phyloP scores from a whole-genome alignment of 2,888 invertebrate genomes.

The Augochlorella aurata region DNA sequence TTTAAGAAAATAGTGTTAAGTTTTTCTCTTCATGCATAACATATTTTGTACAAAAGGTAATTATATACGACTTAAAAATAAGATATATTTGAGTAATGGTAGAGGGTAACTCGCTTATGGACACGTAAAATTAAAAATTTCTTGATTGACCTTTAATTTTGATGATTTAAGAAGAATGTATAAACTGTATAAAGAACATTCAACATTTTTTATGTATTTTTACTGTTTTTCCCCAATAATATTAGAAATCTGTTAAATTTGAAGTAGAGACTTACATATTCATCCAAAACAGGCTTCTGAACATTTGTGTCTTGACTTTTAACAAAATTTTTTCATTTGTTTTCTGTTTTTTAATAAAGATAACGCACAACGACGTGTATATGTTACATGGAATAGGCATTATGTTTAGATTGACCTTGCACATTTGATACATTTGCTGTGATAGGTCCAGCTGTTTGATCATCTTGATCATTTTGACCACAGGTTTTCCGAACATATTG shows the following conservation, averaged over 20 bases:
- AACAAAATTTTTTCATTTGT: constrained; percentile 57
- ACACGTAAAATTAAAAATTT: constrained; percentile 25
- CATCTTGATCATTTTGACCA: constrained; percentile 80
- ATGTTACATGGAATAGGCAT: constrained; percentile 81
- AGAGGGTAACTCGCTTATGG: constrained; percentile 17
- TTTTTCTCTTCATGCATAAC: constrained; percentile 17
- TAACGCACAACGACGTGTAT: constrained; percentile 72
- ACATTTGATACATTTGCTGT: constrained; percentile 77
- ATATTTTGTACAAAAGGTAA: constrained; percentile 42
- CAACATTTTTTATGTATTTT: constrained; percentile 11
- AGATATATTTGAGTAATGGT: constrained; percentile 27
- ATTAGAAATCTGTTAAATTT: constrained; percentile 28
- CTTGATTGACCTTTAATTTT: constrained; percentile 5
- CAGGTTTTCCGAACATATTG: constrained; percentile 86
- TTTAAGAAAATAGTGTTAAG: constrained; percentile 15
- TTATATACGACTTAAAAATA: constrained; percentile 38
- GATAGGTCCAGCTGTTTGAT: constrained; percentile 76
- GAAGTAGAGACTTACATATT: constrained; percentile 7
- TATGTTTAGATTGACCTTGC: constrained; percentile 79
- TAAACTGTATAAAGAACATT: constrained; percentile 14
- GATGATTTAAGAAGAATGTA: constrained; percentile 21
- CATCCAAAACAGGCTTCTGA: constrained; percentile 62
- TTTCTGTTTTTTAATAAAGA: constrained; percentile 73
- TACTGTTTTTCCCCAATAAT: constrained; percentile 42
- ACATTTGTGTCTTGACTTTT: constrained; percentile 53